Evolutionary conservation across 2,888 invertebrate genomes (phyloP), one percentile per base, ranked within the genome.

Genomic region (Hirtodrosophila duncani): DNA sequence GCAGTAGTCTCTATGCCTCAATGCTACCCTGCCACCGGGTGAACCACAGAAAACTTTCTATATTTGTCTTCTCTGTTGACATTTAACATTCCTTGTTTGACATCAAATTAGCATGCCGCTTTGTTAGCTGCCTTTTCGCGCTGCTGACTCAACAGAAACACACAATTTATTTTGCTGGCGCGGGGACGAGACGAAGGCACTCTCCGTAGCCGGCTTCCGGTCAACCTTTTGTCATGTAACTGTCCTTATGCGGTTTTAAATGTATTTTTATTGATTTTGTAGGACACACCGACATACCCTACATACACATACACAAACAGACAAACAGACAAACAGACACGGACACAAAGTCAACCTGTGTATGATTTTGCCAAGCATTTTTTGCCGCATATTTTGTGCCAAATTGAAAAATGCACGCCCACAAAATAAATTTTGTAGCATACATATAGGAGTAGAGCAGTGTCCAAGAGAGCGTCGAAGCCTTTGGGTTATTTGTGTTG

Each of bases 401-500:
- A 74, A 74, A 74, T 80, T 77, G 72, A 77, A 80, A 74, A 59
- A 63, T 72, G 61, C 59, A 68, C 80, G 78, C 78, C 72, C 72
- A 80, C 63, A 61, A 72, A 77, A 72, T 77, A 71, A 71, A 77
- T 77, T 60, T 65, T 36, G 24, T n/a, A n/a, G 14, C 33, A 38
- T n/a, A 13, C 26, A 41, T 20, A 39, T 37, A 9, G 21, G 24
- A 26, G 34, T 39, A 23, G 37, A 31, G 60, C 79, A 69, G 26
- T 69, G 79, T 70, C 70, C 70, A 69, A 72, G 39, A 41, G 17
- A 20, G 21, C 29, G 6, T 24, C 14, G 26, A 8, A 34, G 62
- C 62, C 29, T 58, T 10, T 48, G 63, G 67, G 61, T 61, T 72
- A 67, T 72, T 72, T 72, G 80, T 72, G 80, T 72, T 71, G 71